Conservation (phyloP, 2,888 invertebrate genomes). For the Buathra laborator region DNA sequence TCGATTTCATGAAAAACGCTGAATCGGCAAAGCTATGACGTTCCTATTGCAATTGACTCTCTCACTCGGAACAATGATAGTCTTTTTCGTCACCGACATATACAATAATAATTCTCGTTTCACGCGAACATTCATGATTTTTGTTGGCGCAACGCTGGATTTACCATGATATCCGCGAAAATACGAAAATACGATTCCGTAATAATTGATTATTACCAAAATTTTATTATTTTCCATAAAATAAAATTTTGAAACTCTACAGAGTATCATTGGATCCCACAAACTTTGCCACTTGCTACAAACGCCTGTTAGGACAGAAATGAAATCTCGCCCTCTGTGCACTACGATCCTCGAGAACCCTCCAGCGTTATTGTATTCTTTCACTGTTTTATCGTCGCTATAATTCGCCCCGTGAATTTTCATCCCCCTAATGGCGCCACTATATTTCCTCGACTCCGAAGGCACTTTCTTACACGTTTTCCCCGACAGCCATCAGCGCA, state of each 20-base stretch:
- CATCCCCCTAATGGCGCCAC: constrained; percentile 62
- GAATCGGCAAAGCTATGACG: constrained; percentile 50
- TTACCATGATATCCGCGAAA: background rate
- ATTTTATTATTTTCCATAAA: constrained; percentile 18
- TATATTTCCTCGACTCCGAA: constrained; percentile 36
- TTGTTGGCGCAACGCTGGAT: background rate
- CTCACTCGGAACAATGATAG: background rate
- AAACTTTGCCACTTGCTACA: constrained; percentile 33
- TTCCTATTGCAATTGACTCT: constrained; percentile 52
- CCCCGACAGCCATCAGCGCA: constrained; percentile 39
- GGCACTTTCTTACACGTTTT: constrained; percentile 46
- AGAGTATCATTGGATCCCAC: constrained; percentile 6
- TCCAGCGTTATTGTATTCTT: constrained; percentile 55
- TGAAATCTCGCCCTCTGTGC: constrained; percentile 57
- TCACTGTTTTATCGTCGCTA: constrained; percentile 59
- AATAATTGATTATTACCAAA: background rate
- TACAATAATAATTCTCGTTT: background rate
- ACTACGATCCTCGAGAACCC: constrained; percentile 20
- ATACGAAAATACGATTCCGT: background rate
- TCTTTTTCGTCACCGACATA: background rate
- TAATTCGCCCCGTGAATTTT: constrained; percentile 65
- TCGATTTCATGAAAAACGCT: constrained; percentile 52
- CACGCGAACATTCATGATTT: background rate
- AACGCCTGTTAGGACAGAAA: constrained; percentile 34
- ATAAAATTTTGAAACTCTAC: background rate